Percentiles rank a stretch among this genome's conserved stretches.
These are phyloP conservation scores for Parasteatoda lunata DNA, from an alignment of 2,888 invertebrate species.

Conservation along the genomic window DNA sequence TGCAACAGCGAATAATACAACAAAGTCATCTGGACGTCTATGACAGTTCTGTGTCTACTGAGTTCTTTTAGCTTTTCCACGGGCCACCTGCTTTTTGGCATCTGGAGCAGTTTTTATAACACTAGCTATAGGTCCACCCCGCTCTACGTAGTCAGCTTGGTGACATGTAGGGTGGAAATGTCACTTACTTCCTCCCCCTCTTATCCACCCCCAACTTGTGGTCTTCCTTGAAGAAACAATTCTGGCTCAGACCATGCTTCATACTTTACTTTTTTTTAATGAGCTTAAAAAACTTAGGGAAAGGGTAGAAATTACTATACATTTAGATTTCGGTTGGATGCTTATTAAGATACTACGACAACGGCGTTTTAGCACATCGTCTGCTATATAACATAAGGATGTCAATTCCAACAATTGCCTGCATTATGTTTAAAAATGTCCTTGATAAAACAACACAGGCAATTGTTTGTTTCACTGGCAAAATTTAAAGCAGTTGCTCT, in stretches of 20 bases:
- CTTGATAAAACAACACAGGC: too few species aligned
- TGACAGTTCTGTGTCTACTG: conserved; percentile 15
- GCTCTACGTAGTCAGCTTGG: conserved; percentile 5
- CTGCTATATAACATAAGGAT: too few species aligned
- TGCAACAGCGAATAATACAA: background rate
- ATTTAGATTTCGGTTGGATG: too few species aligned
- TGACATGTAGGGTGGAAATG: conserved; percentile 10
- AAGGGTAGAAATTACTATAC: too few species aligned
- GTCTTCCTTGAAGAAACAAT: conserved; percentile 1
- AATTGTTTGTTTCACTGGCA: too few species aligned
- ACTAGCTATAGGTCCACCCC: background rate
- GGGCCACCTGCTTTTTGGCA: conserved; percentile 65
- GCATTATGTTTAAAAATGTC: too few species aligned
- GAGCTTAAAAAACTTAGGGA: background rate
- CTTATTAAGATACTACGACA: too few species aligned
- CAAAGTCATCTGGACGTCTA: background rate
- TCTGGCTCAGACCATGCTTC: background rate
- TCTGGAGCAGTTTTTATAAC: conserved; percentile 59
- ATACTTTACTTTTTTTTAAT: background rate
- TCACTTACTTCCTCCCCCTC: background rate
- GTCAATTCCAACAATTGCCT: too few species aligned
- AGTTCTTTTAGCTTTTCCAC: conserved; percentile 35
- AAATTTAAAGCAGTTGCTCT: too few species aligned
- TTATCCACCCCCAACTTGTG: conserved; percentile 25
- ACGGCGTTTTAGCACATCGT: too few species aligned